Base-by-base conservation (phyloP, 2,888 invertebrate species). In the Drosophila mimetica region DNA sequence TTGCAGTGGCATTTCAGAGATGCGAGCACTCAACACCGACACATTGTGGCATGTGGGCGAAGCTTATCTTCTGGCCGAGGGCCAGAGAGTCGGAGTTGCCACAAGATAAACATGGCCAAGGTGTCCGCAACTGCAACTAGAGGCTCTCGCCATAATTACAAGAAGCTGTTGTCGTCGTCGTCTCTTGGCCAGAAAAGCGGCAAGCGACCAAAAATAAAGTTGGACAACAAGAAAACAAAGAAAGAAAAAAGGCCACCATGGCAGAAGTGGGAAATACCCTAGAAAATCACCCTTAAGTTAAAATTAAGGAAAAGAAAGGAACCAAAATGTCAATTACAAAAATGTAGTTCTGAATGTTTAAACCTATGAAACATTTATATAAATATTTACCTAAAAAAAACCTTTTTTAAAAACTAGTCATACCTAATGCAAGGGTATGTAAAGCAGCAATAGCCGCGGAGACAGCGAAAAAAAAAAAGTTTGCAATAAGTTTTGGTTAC, bases 61-160 rank as follows among this genome's bases (percentile, higher is more conserved):
- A 53, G 55, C 30, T 46, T 67, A 37, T 25, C 36, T 52, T 16
- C 14, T 34, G 20, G 16, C 54, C 16, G 22, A 63, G 48, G 32
- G 16, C 64, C 34, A 37, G n/a, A 37, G 30, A 37, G 30, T 39
- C 39, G 14, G 22, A 36, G 18, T 18, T 57, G 58, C 58, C 34
- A 28, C 34, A 75, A 78, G 76, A 65, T 78, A 78, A 85, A 85
- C 82, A 79, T 64, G 42, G 54, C 64, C 64, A 66, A 65, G 63
- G 63, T 63, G 63, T 63, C 65, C 41, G 63, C 39, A 13, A 39
- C 61, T 61, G 63, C 39, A 13, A 39, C 61, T 61, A 7, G 32
- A 20, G 65, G 51, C 63, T 80, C 84, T 55, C n/a, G 52, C 66
- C 51, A 54, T 84, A 78, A 84, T 84, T 84, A 81, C 84, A 78